Evolutionary conservation across 2,113 vertebrate species (phyloP).

Genomic region (Phocoena phocoena): DNA sequence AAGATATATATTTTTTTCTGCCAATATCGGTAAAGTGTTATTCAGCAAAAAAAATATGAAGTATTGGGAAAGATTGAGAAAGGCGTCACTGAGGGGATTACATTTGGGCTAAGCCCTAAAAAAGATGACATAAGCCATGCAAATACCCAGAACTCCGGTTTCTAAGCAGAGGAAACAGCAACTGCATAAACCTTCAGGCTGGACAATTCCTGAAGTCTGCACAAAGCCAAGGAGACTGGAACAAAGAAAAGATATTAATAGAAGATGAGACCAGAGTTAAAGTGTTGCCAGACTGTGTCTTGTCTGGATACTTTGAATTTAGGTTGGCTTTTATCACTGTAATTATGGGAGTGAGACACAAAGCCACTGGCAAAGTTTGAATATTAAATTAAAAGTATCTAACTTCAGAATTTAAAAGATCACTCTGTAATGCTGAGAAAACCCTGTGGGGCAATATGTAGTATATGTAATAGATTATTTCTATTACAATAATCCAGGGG

Average conservation of each 20-base stretch:
- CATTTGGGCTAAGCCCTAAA: not conserved
- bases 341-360: not conserved
- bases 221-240: not conserved
- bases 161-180: not conserved
- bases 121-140: not conserved
- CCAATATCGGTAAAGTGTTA: accelerated
- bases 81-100: not conserved
- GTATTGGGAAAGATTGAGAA: not conserved
- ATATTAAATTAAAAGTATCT: not conserved
- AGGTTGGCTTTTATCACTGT: not conserved
- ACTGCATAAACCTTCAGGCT: not conserved
- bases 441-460: not conserved
- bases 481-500: not conserved
- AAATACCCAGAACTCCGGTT: not conserved
- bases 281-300: not conserved
- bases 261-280: not conserved
- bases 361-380: not conserved
- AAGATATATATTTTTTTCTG: not conserved
- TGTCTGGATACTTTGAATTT: not conserved
- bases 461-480: not conserved
- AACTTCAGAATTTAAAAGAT: not conserved
- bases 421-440: not conserved
- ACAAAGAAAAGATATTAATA: not conserved
- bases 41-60: not conserved
- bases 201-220: not conserved